phyloP scores from a whole-genome alignment of 2,888 invertebrate species.

The Eristalis arbustorum region DNA sequence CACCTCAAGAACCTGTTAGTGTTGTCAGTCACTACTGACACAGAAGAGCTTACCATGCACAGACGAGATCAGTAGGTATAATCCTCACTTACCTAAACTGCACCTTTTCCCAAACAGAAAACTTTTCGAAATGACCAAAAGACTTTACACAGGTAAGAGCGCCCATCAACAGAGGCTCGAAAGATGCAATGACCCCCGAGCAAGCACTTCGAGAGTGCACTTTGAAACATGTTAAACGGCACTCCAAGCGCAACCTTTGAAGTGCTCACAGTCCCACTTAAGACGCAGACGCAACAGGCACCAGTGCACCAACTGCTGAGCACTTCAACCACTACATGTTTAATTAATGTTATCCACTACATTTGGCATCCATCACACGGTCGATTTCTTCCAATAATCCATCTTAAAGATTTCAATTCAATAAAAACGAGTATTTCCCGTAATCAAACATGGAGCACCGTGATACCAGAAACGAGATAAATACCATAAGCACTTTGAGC shows the following conservation, averaged over 20 bases:
- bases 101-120: no score
- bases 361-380: not conserved
- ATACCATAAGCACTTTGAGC: not conserved
- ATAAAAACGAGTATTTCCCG: constrained; percentile 27
- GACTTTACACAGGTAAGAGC: not conserved
- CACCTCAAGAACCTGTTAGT: no score
- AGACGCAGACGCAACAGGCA: not conserved
- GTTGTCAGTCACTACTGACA: no score
- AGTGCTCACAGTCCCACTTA: not conserved
- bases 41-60: no score
- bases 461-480: not conserved
- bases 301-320: not conserved
- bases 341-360: not conserved
- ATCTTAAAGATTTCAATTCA: constrained; percentile 11
- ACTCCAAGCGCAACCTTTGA: not conserved
- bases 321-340: not conserved
- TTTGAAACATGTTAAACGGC: not conserved
- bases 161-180: not conserved
- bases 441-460: constrained; percentile 3
- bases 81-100: no score
- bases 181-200: not conserved
- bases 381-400: constrained; percentile 4
- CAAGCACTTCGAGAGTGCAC: not conserved
- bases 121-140: no score
- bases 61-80: no score